A percentile compares a stretch with the other conserved stretches of the same genome.
Evolutionary conservation across 2,113 vertebrate species (phyloP).

Genomic region (Hassar affinis): DNA sequence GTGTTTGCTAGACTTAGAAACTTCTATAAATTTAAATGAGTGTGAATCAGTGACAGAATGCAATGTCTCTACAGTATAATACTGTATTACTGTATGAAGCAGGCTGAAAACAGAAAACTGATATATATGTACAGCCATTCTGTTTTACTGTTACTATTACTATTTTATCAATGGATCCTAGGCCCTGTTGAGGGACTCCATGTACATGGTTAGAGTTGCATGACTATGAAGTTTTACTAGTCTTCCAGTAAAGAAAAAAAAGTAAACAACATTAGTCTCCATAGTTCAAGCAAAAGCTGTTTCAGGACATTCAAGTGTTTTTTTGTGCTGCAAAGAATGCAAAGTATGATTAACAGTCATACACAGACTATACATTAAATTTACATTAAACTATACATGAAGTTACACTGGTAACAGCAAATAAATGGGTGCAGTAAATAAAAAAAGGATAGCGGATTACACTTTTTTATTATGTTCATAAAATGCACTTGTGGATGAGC

Average conservation of each 20-base stretch:
- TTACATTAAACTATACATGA: no score
- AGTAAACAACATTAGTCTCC: no score
- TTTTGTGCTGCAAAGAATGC: background rate
- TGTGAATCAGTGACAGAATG: no score
- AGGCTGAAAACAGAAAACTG: no score
- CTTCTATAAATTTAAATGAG: no score
- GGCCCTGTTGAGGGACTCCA: no score
- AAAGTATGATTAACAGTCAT: background rate
- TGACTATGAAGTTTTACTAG: background rate
- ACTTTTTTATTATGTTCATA: background rate
- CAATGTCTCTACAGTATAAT: no score
- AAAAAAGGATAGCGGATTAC: background rate
- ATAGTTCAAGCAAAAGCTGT: background rate
- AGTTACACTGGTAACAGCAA: background rate
- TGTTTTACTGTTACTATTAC: no score
- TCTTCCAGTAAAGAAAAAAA: background rate
- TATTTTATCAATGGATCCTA: no score
- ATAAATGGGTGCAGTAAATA: background rate
- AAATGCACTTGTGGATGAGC: background rate
- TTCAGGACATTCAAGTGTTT: background rate
- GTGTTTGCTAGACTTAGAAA: no score
- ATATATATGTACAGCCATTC: no score
- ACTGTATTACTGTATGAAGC: no score
- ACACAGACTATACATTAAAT: background rate
- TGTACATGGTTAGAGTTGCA: background rate